Evolutionary conservation across 2,797 vertebrate genomes (phyloP), one percentile per base, ranked within the genome.

Genomic region (Alcedo atthis): DNA sequence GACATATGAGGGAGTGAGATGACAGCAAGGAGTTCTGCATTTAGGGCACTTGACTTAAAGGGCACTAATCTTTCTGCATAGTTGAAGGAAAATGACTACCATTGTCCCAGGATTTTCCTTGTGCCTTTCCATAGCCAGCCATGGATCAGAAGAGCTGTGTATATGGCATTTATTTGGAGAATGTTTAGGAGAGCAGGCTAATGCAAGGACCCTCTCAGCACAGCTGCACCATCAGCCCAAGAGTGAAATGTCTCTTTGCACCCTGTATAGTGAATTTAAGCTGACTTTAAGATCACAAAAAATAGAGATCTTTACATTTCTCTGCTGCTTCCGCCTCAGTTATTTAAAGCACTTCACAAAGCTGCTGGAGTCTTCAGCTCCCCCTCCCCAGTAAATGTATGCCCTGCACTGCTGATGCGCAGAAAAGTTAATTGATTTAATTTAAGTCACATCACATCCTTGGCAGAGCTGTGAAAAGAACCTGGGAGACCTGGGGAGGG

Each of bases 391-490:
- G 22, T 62, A 87, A 85, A 89, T 48, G 46, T 40, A 33, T 76
- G 53, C 59, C 43, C 75, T 77, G 59, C n/a, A 11, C 81, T 88
- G 85, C 93, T 84, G 85, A 90, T 14, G 1, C 67, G 54, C 45
- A n/a, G 15, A 64, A 66, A 84, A 92, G 53, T 69, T 37, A 91
- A 94, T 89, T 81, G 67, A 37, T 43, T 95, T 84, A 45, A 69
- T 48, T 92, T 67, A 62, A 93, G 78, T 75, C 81, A 80, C 77
- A 16, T 40, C 83, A 79, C 89, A 92, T 95, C 87, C 53, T 93
- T 94, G 94, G 90, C 94, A 91, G 78, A 67, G 83, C 77, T 94
- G 78, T 74, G 89, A 48, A 67, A 90, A 78, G 77, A 96, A 83
- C 89, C 93, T 79, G 91, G 93, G 95, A 93, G 80, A 96, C 48